Percentiles rank a stretch among this genome's conserved stretches.
Evolutionary conservation across 2,113 vertebrate species (phyloP).

Genomic region (Cepphus grylle): DNA sequence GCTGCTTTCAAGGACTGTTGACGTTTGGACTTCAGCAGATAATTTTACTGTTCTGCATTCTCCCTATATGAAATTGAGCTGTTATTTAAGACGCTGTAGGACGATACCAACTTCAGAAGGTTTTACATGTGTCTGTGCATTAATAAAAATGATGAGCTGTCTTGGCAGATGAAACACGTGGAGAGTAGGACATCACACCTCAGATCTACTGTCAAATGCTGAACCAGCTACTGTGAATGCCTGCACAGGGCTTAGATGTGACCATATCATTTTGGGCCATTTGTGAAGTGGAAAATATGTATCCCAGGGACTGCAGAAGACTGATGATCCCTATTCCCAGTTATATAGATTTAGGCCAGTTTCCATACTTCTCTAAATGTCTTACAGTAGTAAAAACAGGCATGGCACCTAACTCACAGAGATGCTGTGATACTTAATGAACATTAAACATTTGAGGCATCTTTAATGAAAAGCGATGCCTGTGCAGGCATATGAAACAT

Average conservation of each 20-base stretch:
- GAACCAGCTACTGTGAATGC: not conserved
- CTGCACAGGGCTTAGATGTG: not conserved
- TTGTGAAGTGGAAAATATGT: not conserved
- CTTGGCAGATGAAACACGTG: not conserved
- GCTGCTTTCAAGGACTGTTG: not conserved
- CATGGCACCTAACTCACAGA: not conserved
- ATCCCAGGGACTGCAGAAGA: not conserved
- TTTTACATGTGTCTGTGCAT: not conserved
- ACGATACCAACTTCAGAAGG: not conserved
- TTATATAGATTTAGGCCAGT: not conserved
- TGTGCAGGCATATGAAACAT: not conserved
- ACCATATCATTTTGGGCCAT: not conserved
- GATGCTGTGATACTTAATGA: not conserved
- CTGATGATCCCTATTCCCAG: not conserved
- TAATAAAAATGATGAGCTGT: not conserved
- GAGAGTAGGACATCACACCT: not conserved
- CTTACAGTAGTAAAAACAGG: not conserved
- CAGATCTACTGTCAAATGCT: not conserved
- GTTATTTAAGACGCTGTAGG: not conserved
- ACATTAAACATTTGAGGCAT: not conserved
- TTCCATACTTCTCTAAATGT: not conserved
- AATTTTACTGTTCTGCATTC: not conserved
- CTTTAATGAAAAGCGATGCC: not conserved
- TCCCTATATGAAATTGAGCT: not conserved
- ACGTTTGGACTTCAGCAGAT: not conserved